Base-by-base conservation (phyloP, 2,888 invertebrate genomes). In the Neoaliturus tenellus region DNA sequence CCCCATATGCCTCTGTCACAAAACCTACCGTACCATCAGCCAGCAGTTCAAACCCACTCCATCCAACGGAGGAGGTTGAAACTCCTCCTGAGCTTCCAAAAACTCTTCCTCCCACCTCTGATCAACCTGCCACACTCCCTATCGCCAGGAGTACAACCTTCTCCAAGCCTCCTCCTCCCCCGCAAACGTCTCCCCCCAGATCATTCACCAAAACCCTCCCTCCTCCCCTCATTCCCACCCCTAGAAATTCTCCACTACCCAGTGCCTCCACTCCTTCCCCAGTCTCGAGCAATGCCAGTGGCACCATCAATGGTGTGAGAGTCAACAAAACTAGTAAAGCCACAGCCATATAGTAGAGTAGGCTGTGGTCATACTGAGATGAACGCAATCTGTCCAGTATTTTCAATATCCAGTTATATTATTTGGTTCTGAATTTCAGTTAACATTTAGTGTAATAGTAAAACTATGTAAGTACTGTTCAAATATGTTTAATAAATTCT, bases 261-360 rank as follows among this genome's bases (percentile, higher is more conserved):
- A 75, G 75, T 44, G 75, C 48, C 25, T 48, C 75, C 17, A 28
- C 25, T 6, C 78, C 78, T 12, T 55, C 48, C 0, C 48, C 78
- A 23, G 33, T 55, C 1, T 78, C 78, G 6, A 78, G 78, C 20
- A 55, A 20, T 5, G 55, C 82, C 51, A 33, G 51, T 55, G 67
- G 23, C 67, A 35, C 69, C 48, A 17, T 17, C 12, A 82, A 58
- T 55, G 71, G 51, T 8, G 48, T 71, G 17, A 51, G 51, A 39
- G 82, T 82, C 10, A 82, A 51, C 20, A 82, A 73, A 51, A 73
- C 8, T n/a, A 82, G 82, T 31, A 73, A 31, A 51, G 31, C 82
- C 14, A 82, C 82, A 20, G 82, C 82, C 58, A 82, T 82, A 48
- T 82, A 82, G 67, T 23, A 39, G 39, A 12, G n/a, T n/a, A n/a